Percentiles rank a stretch among this genome's conserved stretches.
Conservation (phyloP, 2,797 vertebrate species). For the Aselliscus stoliczkanus region DNA sequence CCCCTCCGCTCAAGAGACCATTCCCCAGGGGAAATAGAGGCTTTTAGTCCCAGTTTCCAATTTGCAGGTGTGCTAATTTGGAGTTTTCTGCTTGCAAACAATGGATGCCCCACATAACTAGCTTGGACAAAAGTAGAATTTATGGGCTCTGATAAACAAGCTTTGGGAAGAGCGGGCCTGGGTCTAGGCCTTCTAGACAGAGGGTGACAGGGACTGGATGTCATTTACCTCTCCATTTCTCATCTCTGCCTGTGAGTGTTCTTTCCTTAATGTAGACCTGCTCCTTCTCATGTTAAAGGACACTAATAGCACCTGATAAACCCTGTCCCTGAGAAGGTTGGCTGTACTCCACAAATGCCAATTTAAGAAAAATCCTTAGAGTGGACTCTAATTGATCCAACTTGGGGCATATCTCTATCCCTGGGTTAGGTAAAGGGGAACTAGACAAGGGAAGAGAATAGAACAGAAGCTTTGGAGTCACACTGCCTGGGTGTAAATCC, state of each 20-base stretch:
- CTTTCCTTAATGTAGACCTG: not conserved
- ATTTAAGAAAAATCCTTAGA: not conserved
- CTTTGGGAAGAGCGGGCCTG: not conserved
- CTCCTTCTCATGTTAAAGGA: not conserved
- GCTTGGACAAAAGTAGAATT: not conserved
- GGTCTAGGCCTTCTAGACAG: not conserved
- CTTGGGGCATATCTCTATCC: not conserved
- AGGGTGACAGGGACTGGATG: not conserved
- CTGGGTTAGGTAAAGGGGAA: not conserved
- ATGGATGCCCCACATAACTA: not conserved
- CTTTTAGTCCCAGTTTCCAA: not conserved
- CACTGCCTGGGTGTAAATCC: not conserved
- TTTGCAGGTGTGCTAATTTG: not conserved
- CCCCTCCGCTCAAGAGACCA: not conserved
- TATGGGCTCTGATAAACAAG: not conserved
- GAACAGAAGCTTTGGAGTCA: not conserved
- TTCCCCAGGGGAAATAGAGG: not conserved
- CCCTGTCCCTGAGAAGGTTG: not conserved
- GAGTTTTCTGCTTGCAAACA: not conserved
- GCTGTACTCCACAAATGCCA: not conserved
- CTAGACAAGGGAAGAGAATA: not conserved
- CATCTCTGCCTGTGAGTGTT: not conserved
- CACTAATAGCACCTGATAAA: not conserved
- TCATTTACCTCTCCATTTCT: not conserved
- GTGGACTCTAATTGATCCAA: not conserved